These are phyloP conservation scores for Australoheros facetus DNA, from an alignment of 2,797 vertebrate species.

Conservation along the genomic window DNA sequence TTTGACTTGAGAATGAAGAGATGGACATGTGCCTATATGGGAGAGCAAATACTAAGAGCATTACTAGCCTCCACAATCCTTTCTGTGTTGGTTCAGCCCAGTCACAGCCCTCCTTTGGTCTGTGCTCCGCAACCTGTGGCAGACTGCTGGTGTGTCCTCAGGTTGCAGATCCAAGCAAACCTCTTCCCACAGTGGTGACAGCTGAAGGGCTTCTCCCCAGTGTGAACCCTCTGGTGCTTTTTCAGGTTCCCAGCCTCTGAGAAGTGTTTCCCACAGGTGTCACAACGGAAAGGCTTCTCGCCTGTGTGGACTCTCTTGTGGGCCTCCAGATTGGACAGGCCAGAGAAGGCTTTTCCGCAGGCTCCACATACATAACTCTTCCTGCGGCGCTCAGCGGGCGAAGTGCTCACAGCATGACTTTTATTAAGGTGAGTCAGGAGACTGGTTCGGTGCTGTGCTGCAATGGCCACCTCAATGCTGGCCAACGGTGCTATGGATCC, in stretches of 20 bases:
- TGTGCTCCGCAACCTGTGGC: conserved; percentile 59
- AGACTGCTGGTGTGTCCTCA: conserved; percentile 79
- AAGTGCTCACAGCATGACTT: neutral
- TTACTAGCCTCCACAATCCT: no score
- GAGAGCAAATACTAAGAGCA: neutral
- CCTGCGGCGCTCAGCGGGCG: conserved; percentile 43
- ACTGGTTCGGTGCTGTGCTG: conserved; percentile 30
- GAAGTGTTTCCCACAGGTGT: conserved; percentile 77
- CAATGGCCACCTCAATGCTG: conserved; percentile 22
- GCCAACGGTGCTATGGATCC: conserved; percentile 23
- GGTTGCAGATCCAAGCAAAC: conserved; percentile 82
- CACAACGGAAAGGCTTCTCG: conserved; percentile 77
- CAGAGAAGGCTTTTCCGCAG: conserved; percentile 79
- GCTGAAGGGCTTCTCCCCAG: conserved; percentile 79
- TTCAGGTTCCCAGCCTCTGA: conserved; percentile 82
- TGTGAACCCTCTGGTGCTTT: conserved; percentile 82
- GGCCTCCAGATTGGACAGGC: conserved; percentile 76
- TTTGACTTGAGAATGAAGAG: neutral
- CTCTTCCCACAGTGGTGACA: conserved; percentile 77
- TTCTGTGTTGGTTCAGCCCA: conserved; percentile 7
- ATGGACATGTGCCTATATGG: neutral
- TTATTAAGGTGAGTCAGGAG: conserved; percentile 10
- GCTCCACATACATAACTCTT: conserved; percentile 70
- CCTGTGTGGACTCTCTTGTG: conserved; percentile 80
- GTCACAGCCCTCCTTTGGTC: neutral